Percentiles rank a stretch among this genome's conserved stretches.
These are phyloP conservation scores for Pseudococcus longispinus DNA, from an alignment of 2,888 invertebrate genomes.

Conservation along the genomic window DNA sequence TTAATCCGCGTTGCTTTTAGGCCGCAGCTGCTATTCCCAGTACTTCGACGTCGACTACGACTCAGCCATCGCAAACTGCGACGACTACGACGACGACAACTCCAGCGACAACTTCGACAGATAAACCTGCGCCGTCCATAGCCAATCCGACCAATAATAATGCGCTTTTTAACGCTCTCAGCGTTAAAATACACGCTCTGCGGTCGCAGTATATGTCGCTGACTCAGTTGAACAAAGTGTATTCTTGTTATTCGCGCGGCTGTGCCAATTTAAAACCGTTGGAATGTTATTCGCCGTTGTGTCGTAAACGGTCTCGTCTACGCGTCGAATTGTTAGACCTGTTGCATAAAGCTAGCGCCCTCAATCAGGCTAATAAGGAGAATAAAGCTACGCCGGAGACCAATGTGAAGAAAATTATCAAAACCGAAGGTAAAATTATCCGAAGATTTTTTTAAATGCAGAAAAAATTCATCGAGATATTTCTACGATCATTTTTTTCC, in stretches of 20 bases:
- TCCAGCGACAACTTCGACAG: not conserved
- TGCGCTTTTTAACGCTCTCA: slow-evolving; percentile 41
- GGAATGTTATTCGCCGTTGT: slow-evolving; percentile 82
- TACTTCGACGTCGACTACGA: not conserved
- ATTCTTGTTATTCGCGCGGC: slow-evolving; percentile 74
- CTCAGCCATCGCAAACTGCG: not conserved
- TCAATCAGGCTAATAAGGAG: slow-evolving; percentile 52
- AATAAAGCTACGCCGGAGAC: slow-evolving; percentile 19
- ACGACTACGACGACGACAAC: not conserved
- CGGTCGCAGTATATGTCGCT: slow-evolving; percentile 71
- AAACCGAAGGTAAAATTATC: slow-evolving; percentile 43
- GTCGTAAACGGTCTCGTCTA: slow-evolving; percentile 75
- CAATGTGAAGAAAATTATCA: not conserved
- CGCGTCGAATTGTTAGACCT: slow-evolving; percentile 73
- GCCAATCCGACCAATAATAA: slow-evolving; percentile 41
- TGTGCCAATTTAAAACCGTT: slow-evolving; percentile 66
- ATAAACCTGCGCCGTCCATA: not conserved
- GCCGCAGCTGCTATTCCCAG: not conserved
- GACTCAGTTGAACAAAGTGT: slow-evolving; percentile 74
- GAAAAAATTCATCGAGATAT: too few relatives aligned
- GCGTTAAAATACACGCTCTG: slow-evolving; percentile 44
- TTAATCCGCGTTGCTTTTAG: not conserved
- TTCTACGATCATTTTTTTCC: not conserved
- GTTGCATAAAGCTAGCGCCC: slow-evolving; percentile 62
- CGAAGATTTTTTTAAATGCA: too few relatives aligned